Evolutionary conservation across 2,888 invertebrate genomes (phyloP), one percentile per base, ranked within the genome.

Genomic region (Melinopterus prodromus): DNA sequence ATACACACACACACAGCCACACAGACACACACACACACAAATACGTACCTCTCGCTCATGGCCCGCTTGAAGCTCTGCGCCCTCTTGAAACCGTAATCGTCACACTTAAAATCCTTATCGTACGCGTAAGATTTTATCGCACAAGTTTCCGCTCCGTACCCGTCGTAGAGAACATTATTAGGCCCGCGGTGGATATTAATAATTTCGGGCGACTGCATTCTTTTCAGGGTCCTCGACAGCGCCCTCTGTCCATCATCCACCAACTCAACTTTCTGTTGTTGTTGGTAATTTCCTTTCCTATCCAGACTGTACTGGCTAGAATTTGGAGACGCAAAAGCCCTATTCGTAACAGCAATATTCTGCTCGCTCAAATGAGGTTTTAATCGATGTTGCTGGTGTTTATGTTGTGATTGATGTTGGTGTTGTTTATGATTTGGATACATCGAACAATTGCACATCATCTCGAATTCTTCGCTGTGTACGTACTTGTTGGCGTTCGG

Each of bases 241-340:
- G 71, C 79, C 26, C 35, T 71, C 14, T 15, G 69, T 69, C 69
- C 16, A 35, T 35, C 91, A 91, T 81, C 85, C 77, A 53, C 79
- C 79, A 53, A 53, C 38, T 80, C 80, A 38, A 76, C 16, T 71
- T 79, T 75, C 53, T 82, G 82, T 76, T 81, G 79, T 78, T 83
- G n/a, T 26, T 26, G 26, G 26, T 26, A 3, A 1, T 26, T 82
- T 16, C 81, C 79, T 83, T 87, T 87, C 78, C 90, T 87, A 86
- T 91, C 91, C 85, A 91, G 85, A 83, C 91, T 90, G 84, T 89
- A 90, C 83, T 91, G 90, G 82, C 86, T 88, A 80, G 86, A 84
- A 83, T 87, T 87, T 15, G 85, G 81, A 26, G 87, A 86, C 36
- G 85, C 84, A 82, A 86, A 87, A 78, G 86, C 87, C 35, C 86